Base-by-base conservation (phyloP, 1,140 invertebrate genomes). In the Drosophila busckii region DNA sequence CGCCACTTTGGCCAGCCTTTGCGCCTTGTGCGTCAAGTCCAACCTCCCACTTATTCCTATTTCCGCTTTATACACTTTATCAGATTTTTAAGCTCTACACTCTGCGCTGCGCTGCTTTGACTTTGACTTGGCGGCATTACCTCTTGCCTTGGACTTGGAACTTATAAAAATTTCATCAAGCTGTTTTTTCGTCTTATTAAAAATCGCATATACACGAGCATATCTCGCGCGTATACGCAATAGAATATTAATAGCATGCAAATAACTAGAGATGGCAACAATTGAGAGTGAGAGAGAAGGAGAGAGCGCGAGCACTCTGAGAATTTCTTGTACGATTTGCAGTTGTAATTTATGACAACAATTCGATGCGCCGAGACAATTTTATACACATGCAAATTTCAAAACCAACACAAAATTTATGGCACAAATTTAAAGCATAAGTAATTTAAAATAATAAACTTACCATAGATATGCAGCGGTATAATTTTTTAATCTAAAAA, bases 181-280 rank as follows among this genome's bases (percentile, higher is more conserved):
- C n/a, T n/a, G n/a, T n/a, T n/a, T n/a, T 68, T 78, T 78, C 56
- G 73, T 71, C 53, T 70, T 78, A 78, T 78, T 80, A 71, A 80
- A 80, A 78, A 80, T 80, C 52, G 62, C 80, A 71, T 78, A 78
- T 70, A 78, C 67, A n/a, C n/a, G n/a, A n/a, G n/a, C n/a, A n/a
- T 42, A 28, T 78, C 65, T 54, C 62, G 61, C 55, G 70, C 70
- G 70, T 70, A 70, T 65, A 65, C 60, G 65, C 61, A 78, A 70
- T 76, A 55, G 61, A 78, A 70, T 76, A 78, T 76, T 76, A 78
- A 76, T 76, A 70, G 66, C 59, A 52, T 20, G 64, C n/a, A 48
- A 76, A 67, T 63, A 70, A 63, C 50, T 78, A 70, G 52, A 70
- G 32, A 17, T 35, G 32, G n/a, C n/a, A n/a, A n/a, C n/a, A n/a